Percentiles rank a stretch among this genome's conserved stretches.
phyloP scores from a whole-genome alignment of 2,113 vertebrate genomes.

The Tachuris rubrigastra region DNA sequence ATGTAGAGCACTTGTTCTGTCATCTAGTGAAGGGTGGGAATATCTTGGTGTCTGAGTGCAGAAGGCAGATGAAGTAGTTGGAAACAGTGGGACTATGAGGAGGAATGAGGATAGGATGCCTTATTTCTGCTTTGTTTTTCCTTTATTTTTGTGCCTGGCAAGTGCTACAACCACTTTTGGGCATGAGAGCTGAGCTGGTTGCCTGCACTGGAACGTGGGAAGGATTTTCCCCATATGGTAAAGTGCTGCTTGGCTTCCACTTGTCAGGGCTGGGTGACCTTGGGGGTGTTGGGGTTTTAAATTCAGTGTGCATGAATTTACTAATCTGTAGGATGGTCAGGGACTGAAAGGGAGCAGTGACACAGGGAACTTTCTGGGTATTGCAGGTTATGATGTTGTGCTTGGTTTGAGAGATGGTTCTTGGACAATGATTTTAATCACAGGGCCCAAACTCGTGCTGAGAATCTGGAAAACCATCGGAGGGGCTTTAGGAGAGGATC shows the following conservation, averaged over 20 bases:
- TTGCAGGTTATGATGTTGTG: neutral
- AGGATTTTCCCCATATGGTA: neutral
- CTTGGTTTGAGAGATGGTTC: neutral
- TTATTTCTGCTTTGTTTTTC: neutral
- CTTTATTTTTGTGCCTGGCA: neutral
- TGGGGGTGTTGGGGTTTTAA: rapidly evolving
- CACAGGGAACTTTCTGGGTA: neutral
- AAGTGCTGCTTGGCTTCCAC: neutral
- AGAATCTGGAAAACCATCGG: rapidly evolving
- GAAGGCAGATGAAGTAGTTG: neutral
- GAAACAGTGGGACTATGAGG: neutral
- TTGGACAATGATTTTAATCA: neutral
- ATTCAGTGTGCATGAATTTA: neutral
- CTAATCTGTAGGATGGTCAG: neutral
- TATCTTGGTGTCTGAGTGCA: neutral
- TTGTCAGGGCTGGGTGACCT: neutral
- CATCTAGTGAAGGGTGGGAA: neutral
- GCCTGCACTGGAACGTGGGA: neutral
- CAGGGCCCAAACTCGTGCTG: neutral
- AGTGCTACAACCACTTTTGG: neutral
- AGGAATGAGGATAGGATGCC: neutral
- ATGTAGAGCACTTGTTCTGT: neutral
- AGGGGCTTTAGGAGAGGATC: neutral
- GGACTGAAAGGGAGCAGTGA: neutral
- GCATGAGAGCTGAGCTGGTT: neutral